Conservation (phyloP, 2,888 invertebrate genomes). For the Machimus atricapillus region DNA sequence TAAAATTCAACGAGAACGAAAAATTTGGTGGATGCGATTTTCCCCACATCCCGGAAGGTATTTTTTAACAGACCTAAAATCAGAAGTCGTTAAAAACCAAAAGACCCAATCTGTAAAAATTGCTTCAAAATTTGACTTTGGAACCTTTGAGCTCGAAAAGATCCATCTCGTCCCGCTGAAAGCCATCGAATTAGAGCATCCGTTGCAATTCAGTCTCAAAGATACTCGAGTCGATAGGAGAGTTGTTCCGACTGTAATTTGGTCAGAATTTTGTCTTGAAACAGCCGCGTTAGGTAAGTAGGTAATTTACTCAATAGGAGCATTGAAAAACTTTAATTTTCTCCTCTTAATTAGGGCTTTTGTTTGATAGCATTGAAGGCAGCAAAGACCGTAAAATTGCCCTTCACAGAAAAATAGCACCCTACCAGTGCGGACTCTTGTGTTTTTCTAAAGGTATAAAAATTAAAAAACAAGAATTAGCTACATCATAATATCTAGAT, state of each 20-base stretch:
- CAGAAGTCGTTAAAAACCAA: slow-evolving; percentile 55
- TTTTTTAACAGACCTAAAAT: slow-evolving; percentile 67
- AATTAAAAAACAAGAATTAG: not conserved
- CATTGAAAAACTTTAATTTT: not conserved
- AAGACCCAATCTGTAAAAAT: slow-evolving; percentile 68
- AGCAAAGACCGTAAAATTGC: slow-evolving; percentile 59
- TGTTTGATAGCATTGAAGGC: slow-evolving; percentile 65
- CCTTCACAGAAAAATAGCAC: slow-evolving; percentile 74
- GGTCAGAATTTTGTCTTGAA: slow-evolving; percentile 56
- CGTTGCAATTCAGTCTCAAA: slow-evolving; percentile 49
- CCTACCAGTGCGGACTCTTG: slow-evolving; percentile 77
- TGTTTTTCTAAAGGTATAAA: slow-evolving; percentile 62
- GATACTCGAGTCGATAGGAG: slow-evolving; percentile 49
- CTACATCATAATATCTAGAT: slow-evolving; percentile 47
- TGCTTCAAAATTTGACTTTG: slow-evolving; percentile 70
- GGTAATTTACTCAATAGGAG: slow-evolving; percentile 50
- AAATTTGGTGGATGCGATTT: slow-evolving; percentile 87
- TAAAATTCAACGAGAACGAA: slow-evolving; percentile 77
- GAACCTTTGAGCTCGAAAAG: slow-evolving; percentile 70
- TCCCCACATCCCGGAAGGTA: slow-evolving; percentile 78
- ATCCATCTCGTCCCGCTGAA: slow-evolving; percentile 61
- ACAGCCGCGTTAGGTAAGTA: slow-evolving; percentile 54
- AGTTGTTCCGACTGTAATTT: slow-evolving; percentile 53
- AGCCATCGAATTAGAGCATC: slow-evolving; percentile 48
- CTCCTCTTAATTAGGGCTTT: slow-evolving; percentile 51